Conservation (phyloP, 2,888 invertebrate genomes). For the Acrocera orbiculus region DNA sequence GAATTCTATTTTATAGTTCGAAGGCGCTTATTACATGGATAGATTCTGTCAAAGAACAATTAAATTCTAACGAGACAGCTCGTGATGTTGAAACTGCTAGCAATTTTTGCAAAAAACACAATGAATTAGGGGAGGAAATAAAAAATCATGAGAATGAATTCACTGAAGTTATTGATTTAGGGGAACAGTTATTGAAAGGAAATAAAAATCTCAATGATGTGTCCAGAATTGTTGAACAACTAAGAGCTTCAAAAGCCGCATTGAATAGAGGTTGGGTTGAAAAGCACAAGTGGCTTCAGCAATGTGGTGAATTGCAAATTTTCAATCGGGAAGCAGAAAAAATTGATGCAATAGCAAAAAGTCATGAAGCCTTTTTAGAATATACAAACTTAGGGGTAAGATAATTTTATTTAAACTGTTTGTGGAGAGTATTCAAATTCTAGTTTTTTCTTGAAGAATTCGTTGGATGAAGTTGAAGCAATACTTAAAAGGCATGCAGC, state of each 20-base stretch:
- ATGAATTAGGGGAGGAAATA: slow-evolving; percentile 80
- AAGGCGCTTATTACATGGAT: slow-evolving; percentile 71
- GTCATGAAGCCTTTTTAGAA: slow-evolving; percentile 86
- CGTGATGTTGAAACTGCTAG: slow-evolving; percentile 89
- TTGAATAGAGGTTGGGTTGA: slow-evolving; percentile 66
- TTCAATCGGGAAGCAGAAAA: slow-evolving; percentile 95
- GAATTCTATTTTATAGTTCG: slow-evolving; percentile 37
- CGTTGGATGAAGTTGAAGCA: slow-evolving; percentile 81
- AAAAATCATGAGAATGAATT: slow-evolving; percentile 79
- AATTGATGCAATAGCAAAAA: slow-evolving; percentile 86
- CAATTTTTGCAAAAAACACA: slow-evolving; percentile 71
- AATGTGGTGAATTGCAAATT: slow-evolving; percentile 73
- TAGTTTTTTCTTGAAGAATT: slow-evolving; percentile 37
- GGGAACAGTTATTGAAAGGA: slow-evolving; percentile 51
- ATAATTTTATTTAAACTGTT: slow-evolving; percentile 8
- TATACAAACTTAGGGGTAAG: slow-evolving; percentile 70
- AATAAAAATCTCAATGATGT: slow-evolving; percentile 64
- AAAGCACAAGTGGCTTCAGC: slow-evolving; percentile 70
- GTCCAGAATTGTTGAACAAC: slow-evolving; percentile 49
- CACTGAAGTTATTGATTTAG: slow-evolving; percentile 62
- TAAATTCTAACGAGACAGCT: slow-evolving; percentile 62
- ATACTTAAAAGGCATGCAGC: slow-evolving; percentile 84
- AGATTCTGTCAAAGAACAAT: slow-evolving; percentile 55
- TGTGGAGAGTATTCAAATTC: too few species aligned
- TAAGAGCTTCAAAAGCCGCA: slow-evolving; percentile 58